phyloP scores from a whole-genome alignment of 2,113 vertebrate genomes.

The Otolemur garnettii region DNA sequence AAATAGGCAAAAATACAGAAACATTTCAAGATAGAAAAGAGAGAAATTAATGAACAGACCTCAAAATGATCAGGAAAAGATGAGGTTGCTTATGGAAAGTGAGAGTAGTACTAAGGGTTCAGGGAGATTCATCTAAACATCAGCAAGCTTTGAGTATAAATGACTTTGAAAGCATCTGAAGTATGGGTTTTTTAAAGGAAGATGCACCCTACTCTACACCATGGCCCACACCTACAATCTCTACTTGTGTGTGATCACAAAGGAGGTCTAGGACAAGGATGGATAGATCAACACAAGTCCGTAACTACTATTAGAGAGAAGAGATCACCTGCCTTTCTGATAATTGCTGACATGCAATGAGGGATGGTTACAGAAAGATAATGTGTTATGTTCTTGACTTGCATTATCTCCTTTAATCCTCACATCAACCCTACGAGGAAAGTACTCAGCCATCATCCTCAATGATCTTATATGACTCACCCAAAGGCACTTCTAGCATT shows the following conservation, averaged over 20 bases:
- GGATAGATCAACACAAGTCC: not conserved
- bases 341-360: not conserved
- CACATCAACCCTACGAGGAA: not conserved
- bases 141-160: not conserved
- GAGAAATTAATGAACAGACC: not conserved
- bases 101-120: not conserved
- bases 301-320: not conserved
- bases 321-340: not conserved
- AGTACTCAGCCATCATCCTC: not conserved
- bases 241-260: not conserved
- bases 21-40: not conserved
- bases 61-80: not conserved
- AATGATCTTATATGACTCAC: not conserved
- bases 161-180: not conserved
- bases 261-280: not conserved
- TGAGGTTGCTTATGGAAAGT: not conserved
- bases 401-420: not conserved
- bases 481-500: not conserved
- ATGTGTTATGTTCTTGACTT: not conserved
- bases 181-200: not conserved
- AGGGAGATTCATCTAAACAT: not conserved
- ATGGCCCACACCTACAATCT: not conserved
- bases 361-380: not conserved
- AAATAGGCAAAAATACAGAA: not conserved
- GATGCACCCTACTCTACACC: not conserved